Base-by-base conservation (phyloP, 2,113 vertebrate genomes). In the Carassius carassius region DNA sequence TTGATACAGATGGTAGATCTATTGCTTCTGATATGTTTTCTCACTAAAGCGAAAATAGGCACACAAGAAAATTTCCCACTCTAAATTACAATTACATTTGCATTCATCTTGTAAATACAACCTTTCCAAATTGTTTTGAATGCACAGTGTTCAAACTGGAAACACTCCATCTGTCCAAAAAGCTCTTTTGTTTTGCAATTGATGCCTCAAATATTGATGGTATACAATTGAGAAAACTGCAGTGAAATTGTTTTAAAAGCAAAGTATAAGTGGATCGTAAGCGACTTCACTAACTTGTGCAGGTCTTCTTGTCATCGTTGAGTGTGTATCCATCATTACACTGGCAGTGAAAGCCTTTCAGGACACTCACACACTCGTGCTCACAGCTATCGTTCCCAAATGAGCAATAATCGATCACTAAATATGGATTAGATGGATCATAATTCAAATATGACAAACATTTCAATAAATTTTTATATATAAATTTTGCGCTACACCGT, bases 241-340 rank as follows among this genome's bases (percentile, higher is more conserved):
- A 4, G 0, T 4, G 29, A 69, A 69, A 21, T 69, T 3, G 12
- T 4, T 35, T 21, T 21, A 4, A 10, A 67, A 14, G 14, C 29
- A 67, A 67, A 17, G 14, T 25, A 21, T 25, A 35, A 41, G 29
- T 80, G 32, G 5, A 74, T 2, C 12, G 44, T 37, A 4, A 35
- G 58, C 21, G 14, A 23, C 49, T 19, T 58, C 54, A 87, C 96
- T 94, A 44, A 97, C 96, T 94, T 14, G 88, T 92, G 92, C 97
- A 97, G 86, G 92, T 95, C 91, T 44, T 44, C 41, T 44, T 44
- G 41, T 44, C 41, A 44, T 44, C 7, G 41, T 10, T 44, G 41
- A 44, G 41, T 44, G 8, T 44, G 8, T 44, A 44, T 44, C 41
- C 41, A 44, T 44, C 41, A 44, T 44, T 44, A 10, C 41, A 44